These are phyloP conservation scores for Leucozona laternaria DNA, from an alignment of 2,888 invertebrate genomes.

Conservation along the genomic window DNA sequence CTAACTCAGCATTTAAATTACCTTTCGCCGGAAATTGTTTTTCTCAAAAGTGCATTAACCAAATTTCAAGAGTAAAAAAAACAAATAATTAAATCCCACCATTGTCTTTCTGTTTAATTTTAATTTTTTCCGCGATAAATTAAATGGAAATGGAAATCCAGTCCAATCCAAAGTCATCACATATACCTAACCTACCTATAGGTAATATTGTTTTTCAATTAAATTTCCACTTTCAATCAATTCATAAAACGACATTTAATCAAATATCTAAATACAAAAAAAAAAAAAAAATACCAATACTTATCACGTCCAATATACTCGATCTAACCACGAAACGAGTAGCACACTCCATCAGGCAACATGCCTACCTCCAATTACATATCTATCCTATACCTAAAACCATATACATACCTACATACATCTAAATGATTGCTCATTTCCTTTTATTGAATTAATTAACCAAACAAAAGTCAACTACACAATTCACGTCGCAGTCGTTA, in stretches of 20 bases:
- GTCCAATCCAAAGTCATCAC: background rate
- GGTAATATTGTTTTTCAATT: slow-evolving; percentile 51
- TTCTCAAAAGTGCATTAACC: background rate
- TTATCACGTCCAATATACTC: slow-evolving; percentile 42
- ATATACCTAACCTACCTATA: background rate
- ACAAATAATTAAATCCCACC: background rate
- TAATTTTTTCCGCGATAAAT: background rate
- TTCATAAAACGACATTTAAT: slow-evolving; percentile 47
- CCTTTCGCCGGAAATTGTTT: background rate
- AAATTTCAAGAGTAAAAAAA: background rate
- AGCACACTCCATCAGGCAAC: slow-evolving; percentile 28
- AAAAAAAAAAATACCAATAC: slow-evolving; percentile 1
- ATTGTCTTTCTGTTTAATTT: background rate
- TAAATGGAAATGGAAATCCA: background rate
- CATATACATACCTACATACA: background rate
- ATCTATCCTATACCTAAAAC: background rate
- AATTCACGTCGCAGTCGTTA: slow-evolving; percentile 42
- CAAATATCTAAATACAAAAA: slow-evolving; percentile 33
- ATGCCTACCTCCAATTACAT: slow-evolving; percentile 23
- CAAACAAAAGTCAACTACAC: slow-evolving; percentile 67
- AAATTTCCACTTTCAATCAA: slow-evolving; percentile 44
- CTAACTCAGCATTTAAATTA: background rate
- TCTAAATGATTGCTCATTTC: slow-evolving; percentile 69
- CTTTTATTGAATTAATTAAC: slow-evolving; percentile 74
- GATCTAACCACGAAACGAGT: slow-evolving; percentile 37